Conservation (phyloP, 1,140 invertebrate species). For the Kradibia gibbosae region DNA sequence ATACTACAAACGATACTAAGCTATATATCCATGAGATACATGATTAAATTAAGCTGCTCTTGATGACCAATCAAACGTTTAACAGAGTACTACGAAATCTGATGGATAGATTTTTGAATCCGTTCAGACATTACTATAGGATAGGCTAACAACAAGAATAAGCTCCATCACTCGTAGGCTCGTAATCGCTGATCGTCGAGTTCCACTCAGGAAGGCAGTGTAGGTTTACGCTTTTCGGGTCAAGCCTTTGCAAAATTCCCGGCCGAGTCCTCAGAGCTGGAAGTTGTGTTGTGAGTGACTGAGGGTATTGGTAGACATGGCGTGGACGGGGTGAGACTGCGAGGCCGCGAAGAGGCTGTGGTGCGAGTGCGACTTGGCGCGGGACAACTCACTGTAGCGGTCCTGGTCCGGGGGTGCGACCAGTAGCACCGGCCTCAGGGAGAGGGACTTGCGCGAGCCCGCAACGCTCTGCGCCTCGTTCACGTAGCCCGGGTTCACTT, state of each 20-base stretch:
- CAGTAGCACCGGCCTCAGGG: slow-evolving; percentile 87
- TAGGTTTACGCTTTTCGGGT: no score
- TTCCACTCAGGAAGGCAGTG: no score
- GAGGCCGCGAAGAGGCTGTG: slow-evolving; percentile 69
- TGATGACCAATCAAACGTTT: background rate
- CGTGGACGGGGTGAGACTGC: slow-evolving; percentile 67
- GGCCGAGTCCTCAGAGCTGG: slow-evolving; percentile 58
- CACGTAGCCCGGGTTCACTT: slow-evolving; percentile 89
- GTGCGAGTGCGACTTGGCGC: slow-evolving; percentile 71
- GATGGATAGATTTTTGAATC: background rate
- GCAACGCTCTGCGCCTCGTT: slow-evolving; percentile 85
- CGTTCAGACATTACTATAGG: background rate
- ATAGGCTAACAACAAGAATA: background rate
- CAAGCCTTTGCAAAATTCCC: no score
- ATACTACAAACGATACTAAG: background rate
- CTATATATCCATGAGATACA: background rate
- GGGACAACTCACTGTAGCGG: slow-evolving; percentile 70
- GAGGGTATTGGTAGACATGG: slow-evolving; percentile 69
- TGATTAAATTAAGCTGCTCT: background rate
- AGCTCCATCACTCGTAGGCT: background rate
- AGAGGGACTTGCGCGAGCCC: slow-evolving; percentile 87
- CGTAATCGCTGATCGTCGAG: background rate
- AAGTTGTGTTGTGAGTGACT: slow-evolving; percentile 71
- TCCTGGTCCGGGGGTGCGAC: slow-evolving; percentile 79
- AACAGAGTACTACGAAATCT: background rate